Base-by-base conservation (phyloP, 2,113 vertebrate genomes). In the Microtus pennsylvanicus region DNA sequence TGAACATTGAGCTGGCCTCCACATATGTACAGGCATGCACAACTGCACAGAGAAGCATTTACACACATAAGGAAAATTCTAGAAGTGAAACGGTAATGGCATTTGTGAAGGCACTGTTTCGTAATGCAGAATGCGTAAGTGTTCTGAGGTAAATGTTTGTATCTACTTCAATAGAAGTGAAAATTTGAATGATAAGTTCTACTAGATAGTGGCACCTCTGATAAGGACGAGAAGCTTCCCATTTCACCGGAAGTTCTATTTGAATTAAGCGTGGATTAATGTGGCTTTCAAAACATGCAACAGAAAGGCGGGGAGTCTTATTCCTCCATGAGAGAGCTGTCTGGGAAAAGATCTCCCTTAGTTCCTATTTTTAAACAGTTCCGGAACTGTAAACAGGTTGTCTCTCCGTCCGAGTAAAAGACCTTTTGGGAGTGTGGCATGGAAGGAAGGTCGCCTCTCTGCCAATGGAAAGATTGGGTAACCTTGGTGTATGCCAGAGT, bases 341-440 rank as follows among this genome's bases (percentile, higher is more conserved):
- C 58, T 76, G 83, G 87, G 85, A 88, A 94, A 85, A 97, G 78
- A 94, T 47, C 91, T 72, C 63, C 89, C 92, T 94, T 61, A 83
- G 78, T 93, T 97, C 63, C 30, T 81, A 63, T 97, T 95, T 95
- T 74, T 85, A 93, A 96, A 42, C 92, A 38, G 94, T 81, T 94
- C 87, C 35, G 77, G 76, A 95, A 93, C 78, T 76, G 87, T 88
- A 86, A 70, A 78, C 78, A 92, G 89, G 74, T 75, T 81, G n/a
- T 76, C n/a, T 89, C 85, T 97, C 69, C 58, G 50, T 92, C 75
- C 96, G 69, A 85, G 45, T 55, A 22, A 61, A 90, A 94, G 74
- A 63, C 76, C 52, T 89, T 75, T 72, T 81, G 83, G 83, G 91
- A 89, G 52, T 17, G 45, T 30, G 13, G 26, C 22, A 10, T 33